phyloP scores from a whole-genome alignment of 2,113 vertebrate genomes.

The Glareola pratincola region DNA sequence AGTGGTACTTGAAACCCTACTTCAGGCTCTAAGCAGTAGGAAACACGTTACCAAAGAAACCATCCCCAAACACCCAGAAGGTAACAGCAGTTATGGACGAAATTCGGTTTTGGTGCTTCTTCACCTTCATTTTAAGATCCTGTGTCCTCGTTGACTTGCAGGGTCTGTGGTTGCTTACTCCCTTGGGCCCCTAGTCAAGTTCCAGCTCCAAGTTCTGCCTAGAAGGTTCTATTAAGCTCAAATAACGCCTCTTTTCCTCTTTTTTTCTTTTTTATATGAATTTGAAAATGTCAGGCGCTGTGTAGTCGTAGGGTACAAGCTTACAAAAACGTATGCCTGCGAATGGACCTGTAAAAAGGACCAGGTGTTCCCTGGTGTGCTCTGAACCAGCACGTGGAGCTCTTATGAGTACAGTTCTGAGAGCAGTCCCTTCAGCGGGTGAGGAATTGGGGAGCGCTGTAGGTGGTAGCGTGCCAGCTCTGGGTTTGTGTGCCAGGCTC shows the following conservation, averaged over 20 bases:
- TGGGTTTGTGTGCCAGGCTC: not conserved
- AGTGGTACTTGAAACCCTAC: not conserved
- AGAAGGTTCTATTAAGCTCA: not conserved
- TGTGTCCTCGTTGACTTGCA: not conserved
- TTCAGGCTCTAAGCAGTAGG: not conserved
- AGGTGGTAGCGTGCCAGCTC: not conserved
- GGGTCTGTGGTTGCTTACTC: not conserved
- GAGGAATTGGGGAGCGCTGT: not conserved
- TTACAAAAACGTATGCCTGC: not conserved
- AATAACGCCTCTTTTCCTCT: not conserved
- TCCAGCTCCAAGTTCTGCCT: not conserved
- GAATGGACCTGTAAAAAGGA: not conserved
- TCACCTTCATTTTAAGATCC: not conserved
- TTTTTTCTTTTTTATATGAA: not conserved
- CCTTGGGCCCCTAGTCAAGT: not conserved
- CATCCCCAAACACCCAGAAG: not conserved
- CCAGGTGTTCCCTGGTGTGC: not conserved
- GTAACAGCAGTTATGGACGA: not conserved
- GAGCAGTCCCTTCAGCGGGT: not conserved
- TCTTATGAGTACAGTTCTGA: not conserved
- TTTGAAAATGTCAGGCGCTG: not conserved
- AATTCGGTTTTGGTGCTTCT: not conserved
- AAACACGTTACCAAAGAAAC: conserved; percentile 12
- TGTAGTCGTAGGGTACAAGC: not conserved
- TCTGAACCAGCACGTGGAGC: not conserved